Conservation (phyloP, 2,113 vertebrate species). For the Chionis minor region DNA sequence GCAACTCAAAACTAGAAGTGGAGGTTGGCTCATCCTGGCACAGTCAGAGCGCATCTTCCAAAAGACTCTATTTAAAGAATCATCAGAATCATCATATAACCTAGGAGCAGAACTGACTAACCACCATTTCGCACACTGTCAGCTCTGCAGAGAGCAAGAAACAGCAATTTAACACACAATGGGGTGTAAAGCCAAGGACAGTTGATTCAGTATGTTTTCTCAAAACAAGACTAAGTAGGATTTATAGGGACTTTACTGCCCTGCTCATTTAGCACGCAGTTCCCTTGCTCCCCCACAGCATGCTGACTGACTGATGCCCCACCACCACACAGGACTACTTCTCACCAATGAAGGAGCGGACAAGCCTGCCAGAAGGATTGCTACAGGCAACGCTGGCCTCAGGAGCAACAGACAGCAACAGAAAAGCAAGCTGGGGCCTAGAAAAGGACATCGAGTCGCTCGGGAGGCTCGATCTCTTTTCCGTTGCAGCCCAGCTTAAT, state of each 20-base stretch:
- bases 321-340: neutral
- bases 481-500: neutral
- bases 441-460: neutral
- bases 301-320: neutral
- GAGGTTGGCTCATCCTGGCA: neutral
- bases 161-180: neutral
- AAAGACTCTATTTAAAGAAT: neutral
- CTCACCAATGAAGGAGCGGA: neutral
- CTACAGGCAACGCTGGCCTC: no score
- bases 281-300: neutral
- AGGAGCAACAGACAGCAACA: neutral
- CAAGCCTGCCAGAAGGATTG: neutral
- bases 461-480: neutral
- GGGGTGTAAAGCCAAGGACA: no score
- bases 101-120: neutral
- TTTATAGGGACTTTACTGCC: no score
- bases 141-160: neutral
- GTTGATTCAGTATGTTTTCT: neutral
- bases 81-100: neutral
- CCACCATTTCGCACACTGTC: neutral
- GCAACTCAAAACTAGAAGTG: neutral
- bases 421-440: neutral
- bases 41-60: neutral
- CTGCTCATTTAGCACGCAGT: neutral
- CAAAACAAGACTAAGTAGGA: neutral